A percentile compares a stretch with the other conserved stretches of the same genome.
phyloP scores from a whole-genome alignment of 30 jellyfish, hydroid and myxozoan species.

The Hydractinia echinata region DNA sequence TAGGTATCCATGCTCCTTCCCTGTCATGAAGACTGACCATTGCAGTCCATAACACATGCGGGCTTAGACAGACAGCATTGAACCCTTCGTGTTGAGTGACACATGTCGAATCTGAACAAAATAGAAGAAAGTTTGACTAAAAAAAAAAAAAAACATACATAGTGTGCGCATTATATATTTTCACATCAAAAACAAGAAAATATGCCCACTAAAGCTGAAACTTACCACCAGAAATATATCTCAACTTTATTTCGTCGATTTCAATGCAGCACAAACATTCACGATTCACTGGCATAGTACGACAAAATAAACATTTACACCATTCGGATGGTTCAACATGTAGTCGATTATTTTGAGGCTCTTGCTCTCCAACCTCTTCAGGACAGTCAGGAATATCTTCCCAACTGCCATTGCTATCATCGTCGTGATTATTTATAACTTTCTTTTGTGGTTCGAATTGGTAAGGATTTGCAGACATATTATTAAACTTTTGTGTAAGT shows the following conservation, averaged over 20 bases:
- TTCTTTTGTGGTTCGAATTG: too few species aligned
- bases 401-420: too few species aligned
- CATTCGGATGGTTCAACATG: neutral
- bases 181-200: neutral
- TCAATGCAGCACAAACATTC: slow-evolving; percentile 12
- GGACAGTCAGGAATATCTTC: too few species aligned
- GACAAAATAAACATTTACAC: slow-evolving; percentile 9
- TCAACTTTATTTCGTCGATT: slow-evolving; percentile 1
- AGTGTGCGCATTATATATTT: too few species aligned
- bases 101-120: neutral
- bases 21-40: neutral
- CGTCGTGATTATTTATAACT: too few species aligned
- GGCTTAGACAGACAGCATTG: neutral
- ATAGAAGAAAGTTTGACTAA: neutral
- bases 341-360: too few species aligned
- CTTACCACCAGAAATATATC: neutral
- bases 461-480: too few species aligned
- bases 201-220: neutral
- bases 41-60: slow-evolving; percentile 7
- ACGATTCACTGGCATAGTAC: neutral
- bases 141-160: too few species aligned
- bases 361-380: too few species aligned
- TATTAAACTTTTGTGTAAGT: too few species aligned
- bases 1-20: neutral
- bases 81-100: slow-evolving; percentile 1